Evolutionary conservation across 1,140 invertebrate species (phyloP), one percentile per base, ranked within the genome.

Genomic region (Metaphire vulgaris): DNA sequence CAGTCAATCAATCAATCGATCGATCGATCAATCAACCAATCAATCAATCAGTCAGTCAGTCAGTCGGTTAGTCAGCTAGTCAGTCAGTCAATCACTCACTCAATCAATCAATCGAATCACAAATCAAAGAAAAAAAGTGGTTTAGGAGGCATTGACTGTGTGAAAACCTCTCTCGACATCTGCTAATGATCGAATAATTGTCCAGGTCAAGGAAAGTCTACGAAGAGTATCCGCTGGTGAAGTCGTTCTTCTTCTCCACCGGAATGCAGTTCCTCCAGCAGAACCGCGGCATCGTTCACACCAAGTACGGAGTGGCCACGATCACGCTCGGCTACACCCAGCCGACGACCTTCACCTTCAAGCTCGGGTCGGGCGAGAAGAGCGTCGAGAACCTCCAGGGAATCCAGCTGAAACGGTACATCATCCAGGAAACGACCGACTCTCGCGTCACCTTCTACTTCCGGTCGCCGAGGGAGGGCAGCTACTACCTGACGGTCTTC

Each of bases 231-330:
- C 85, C 85, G 2, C 79, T 86, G 15, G 85, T 85, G 72, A 86
- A 86, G 77, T 86, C 85, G 15, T 84, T 85, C 79, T 86, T 86
- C 81, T 86, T 86, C 80, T 85, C 83, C 75, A 84, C 84, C 78
- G 84, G 83, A 69, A 85, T 86, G 85, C 83, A 82, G 74, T 86
- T 86, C 79, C 82, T 83, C 26, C 83, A 83, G 28, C 84, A 86
- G 74, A 83, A 86, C 76, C 83, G 82, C 26, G 74, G 74, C 14
- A 29, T 86, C 14, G 80, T 86, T 16, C 71, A 80, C 12, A 85
- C 83, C 0, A 79, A 82, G 76, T 81, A 84, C 33, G 85, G 85
- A n/a, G 78, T 80, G 28, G 80, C 85, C 1, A 82, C 83, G 2
- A 73, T 86, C 26, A 84, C 82, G 6, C 79, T 86, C n/a, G 84